These are phyloP conservation scores for Aphodius granarius DNA, from an alignment of 2,888 invertebrate species.

Conservation along the genomic window DNA sequence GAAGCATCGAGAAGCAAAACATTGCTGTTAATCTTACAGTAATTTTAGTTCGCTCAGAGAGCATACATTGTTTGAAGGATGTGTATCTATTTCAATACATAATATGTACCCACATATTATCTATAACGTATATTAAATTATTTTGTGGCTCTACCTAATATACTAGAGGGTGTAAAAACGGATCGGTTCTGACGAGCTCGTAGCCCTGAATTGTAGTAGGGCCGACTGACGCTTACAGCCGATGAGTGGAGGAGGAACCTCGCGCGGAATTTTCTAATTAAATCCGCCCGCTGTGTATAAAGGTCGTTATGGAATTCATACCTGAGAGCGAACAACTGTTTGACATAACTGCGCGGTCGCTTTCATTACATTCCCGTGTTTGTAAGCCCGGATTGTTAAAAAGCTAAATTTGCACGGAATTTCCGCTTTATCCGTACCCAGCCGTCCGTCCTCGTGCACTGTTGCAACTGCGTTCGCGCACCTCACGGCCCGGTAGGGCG, in stretches of 20 bases:
- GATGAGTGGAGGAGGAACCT: conserved; percentile 20
- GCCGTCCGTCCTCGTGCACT: not conserved
- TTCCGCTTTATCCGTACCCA: not conserved
- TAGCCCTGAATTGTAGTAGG: not conserved
- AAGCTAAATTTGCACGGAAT: conserved; percentile 39
- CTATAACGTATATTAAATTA: not conserved
- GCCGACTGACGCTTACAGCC: not conserved
- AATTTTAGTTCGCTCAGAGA: too few relatives aligned
- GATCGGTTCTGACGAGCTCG: not conserved
- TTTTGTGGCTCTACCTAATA: not conserved
- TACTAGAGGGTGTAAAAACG: not conserved
- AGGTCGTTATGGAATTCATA: conserved; percentile 52
- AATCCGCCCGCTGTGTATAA: conserved; percentile 46
- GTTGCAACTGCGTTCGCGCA: not conserved
- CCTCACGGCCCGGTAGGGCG: not conserved
- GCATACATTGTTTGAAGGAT: too few relatives aligned
- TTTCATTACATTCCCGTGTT: conserved; percentile 49
- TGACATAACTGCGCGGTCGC: conserved; percentile 50
- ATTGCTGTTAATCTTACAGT: too few relatives aligned
- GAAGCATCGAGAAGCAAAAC: too few relatives aligned
- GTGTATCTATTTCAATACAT: too few relatives aligned
- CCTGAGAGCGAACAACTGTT: conserved; percentile 52
- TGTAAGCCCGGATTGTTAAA: conserved; percentile 48
- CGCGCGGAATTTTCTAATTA: conserved; percentile 50
- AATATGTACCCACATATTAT: not conserved